These are phyloP conservation scores for Monopis laevigella DNA, from an alignment of 2,888 invertebrate species.

Conservation along the genomic window DNA sequence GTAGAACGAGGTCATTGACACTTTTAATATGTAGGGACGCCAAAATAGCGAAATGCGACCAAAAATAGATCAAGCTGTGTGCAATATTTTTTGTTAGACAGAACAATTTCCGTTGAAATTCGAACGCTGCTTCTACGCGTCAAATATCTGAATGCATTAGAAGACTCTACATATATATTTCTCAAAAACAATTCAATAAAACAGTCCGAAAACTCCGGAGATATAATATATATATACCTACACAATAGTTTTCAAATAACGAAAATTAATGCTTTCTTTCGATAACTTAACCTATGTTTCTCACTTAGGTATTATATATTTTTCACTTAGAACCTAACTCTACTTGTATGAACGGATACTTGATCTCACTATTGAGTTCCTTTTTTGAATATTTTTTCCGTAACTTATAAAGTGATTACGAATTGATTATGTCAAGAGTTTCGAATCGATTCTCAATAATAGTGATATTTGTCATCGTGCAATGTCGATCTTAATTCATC, in stretches of 20 bases:
- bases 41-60: constrained; percentile 67
- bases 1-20: constrained; percentile 63
- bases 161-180: too few species aligned
- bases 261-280: not conserved
- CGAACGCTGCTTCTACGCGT: not conserved
- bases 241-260: not conserved
- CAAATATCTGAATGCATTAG: too few species aligned
- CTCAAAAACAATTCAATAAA: too few species aligned
- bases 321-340: too few species aligned
- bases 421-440: constrained; percentile 3
- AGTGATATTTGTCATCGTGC: not conserved
- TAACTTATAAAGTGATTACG: not conserved
- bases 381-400: too few species aligned
- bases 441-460: constrained; percentile 1
- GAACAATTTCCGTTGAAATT: constrained; percentile 35
- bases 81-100: constrained; percentile 60
- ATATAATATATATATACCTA: not conserved
- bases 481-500: constrained; percentile 4
- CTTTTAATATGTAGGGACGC: constrained; percentile 58
- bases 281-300: not conserved
- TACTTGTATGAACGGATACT: too few species aligned
- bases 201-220: too few species aligned
- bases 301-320: too few species aligned
- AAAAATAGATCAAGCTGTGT: constrained; percentile 63
- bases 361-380: too few species aligned